Percentiles rank a stretch among this genome's conserved stretches.
Conservation (phyloP, 2,113 vertebrate species). For the Ginglymostoma cirratum region DNA sequence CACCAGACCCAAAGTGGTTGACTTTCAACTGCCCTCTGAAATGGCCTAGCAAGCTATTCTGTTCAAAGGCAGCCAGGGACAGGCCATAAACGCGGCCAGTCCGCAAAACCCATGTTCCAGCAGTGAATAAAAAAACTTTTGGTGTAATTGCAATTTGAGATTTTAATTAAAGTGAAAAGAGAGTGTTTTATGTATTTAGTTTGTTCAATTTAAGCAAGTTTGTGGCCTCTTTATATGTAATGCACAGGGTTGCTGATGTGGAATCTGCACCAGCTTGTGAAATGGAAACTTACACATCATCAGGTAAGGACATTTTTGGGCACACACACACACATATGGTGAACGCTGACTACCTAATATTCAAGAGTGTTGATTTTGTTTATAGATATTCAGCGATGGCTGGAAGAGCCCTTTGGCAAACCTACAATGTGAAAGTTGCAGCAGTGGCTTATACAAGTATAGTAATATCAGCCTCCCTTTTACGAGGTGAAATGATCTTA, state of each 20-base stretch:
- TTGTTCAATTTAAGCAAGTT: background rate
- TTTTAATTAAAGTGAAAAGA: background rate
- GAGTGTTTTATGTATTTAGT: background rate
- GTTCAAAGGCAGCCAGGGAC: too few species aligned
- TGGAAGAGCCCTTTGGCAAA: background rate
- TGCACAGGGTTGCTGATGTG: background rate
- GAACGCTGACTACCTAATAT: background rate
- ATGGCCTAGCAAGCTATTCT: too few species aligned
- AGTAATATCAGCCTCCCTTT: background rate
- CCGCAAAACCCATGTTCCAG: too few species aligned
- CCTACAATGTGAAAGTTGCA: background rate
- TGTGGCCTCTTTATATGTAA: background rate
- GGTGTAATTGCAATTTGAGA: background rate
- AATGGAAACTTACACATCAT: background rate
- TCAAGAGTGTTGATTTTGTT: background rate
- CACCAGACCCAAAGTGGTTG: too few species aligned
- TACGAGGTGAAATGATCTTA: background rate
- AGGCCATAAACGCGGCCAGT: too few species aligned
- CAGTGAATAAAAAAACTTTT: background rate
- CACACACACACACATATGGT: background rate
- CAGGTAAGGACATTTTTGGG: background rate
- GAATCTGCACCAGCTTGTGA: background rate
- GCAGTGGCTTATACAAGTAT: conserved; percentile 14
- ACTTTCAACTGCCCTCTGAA: too few species aligned
- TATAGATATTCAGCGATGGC: background rate